phyloP scores from a whole-genome alignment of 2,113 vertebrate genomes.

The Elachura formosa region DNA sequence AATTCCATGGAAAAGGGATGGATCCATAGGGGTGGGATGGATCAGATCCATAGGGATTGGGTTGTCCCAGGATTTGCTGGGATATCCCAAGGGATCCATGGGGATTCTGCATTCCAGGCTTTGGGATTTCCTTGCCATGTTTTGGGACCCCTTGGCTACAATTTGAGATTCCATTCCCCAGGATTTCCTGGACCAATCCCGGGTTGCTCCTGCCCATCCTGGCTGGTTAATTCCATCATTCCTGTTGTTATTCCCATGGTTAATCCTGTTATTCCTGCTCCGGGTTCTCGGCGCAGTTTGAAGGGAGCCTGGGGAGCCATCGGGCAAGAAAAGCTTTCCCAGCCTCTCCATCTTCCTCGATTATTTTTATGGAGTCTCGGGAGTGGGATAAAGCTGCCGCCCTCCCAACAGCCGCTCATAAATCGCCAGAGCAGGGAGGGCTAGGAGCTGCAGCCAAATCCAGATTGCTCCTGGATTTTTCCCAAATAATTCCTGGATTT shows the following conservation, averaged over 20 bases:
- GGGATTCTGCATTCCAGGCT: not conserved
- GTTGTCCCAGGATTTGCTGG: not conserved
- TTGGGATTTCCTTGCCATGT: too few relatives aligned
- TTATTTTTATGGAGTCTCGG: constrained; percentile 51
- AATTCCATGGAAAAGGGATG: not conserved
- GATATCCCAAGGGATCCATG: not conserved
- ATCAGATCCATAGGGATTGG: too few relatives aligned
- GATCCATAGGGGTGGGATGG: not conserved
- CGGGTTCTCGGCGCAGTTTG: not conserved
- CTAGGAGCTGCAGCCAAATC: fast-evolving
- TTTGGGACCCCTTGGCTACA: too few relatives aligned
- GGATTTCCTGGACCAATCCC: too few relatives aligned
- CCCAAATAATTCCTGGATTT: fast-evolving
- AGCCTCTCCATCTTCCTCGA: constrained; percentile 42
- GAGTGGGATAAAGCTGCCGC: constrained; percentile 52
- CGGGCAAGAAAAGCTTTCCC: constrained; percentile 2
- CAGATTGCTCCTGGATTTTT: fast-evolving
- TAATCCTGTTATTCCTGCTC: not conserved
- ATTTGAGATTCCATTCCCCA: too few relatives aligned
- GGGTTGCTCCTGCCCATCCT: not conserved
- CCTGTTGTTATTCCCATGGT: too few relatives aligned
- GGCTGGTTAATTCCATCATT: too few relatives aligned
- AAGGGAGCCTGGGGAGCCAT: constrained; percentile 55
- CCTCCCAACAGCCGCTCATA: not conserved
- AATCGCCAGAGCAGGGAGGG: not conserved